Base-by-base conservation (phyloP, 2,888 invertebrate species). In the Cheilosia grossa region DNA sequence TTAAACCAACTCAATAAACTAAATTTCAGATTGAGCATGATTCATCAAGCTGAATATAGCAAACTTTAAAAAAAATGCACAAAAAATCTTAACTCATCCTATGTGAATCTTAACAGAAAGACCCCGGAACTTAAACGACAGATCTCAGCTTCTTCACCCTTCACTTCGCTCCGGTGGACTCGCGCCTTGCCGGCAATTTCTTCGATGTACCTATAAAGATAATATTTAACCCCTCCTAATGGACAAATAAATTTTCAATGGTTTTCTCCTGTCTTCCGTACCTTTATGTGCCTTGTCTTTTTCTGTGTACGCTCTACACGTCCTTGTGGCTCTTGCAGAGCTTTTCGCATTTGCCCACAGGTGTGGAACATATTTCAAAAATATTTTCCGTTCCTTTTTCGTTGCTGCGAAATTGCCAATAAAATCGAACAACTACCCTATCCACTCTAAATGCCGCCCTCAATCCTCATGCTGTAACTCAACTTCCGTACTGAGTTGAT, bases 361-460 rank as follows among this genome's bases (percentile, higher is more conserved):
- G 83, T 83, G 83, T 79, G 37, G 67, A 70, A 44, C 79, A 82
- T 83, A 79, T 83, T 83, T 79, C 83, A 83, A 79, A 83, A 58
- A 75, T 75, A 40, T 58, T 53, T 64, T 54, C 54, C 51, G 44
- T 64, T 56, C 37, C 30, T 17, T 59, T 67, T 67, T 6, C n/a
- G 7, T 42, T 27, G 49, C 24, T 61, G 37, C 63, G 37, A 83
- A 83, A 83, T 83, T 83, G 83, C 64, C 79, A 83, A 83, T 83
- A 83, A 83, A 83, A 83, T 80, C 80, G 83, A 80, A 80, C 74
- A 83, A 74, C 79, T 64, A 73, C 83, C 74, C 83, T 13, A 79
- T 64, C 83, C 83, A 75, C 79, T 83, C 53, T 74, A 79, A 79
- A 64, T 64, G 63, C 79, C 73, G 74, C 79, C 79, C 49, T 33